These are phyloP conservation scores for Nannoperca australis DNA, from an alignment of 2,797 vertebrate species.

Conservation along the genomic window DNA sequence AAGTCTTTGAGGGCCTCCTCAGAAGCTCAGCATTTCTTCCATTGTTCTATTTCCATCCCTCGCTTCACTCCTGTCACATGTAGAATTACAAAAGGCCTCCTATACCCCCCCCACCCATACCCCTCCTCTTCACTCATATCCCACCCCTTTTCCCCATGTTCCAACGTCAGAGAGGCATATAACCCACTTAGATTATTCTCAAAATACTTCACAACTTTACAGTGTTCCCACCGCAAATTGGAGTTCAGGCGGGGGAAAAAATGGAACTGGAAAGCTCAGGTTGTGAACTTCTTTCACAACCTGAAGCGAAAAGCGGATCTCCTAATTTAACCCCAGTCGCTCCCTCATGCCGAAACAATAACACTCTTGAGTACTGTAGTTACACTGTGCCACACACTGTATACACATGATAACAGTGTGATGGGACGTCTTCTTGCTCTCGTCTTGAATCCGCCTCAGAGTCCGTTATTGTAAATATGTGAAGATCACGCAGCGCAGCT, in stretches of 20 bases:
- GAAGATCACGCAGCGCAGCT: neutral
- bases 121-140: slow-evolving; percentile 62
- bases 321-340: slow-evolving; percentile 57
- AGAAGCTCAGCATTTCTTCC: slow-evolving; percentile 87
- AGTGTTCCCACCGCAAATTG: slow-evolving; percentile 68
- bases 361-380: slow-evolving; percentile 25
- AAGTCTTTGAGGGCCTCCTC: slow-evolving; percentile 87
- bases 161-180: slow-evolving; percentile 73
- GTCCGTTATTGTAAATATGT: slow-evolving; percentile 28
- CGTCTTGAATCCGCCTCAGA: neutral
- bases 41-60: slow-evolving; percentile 85
- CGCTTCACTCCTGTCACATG: slow-evolving; percentile 86
- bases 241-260: slow-evolving; percentile 58
- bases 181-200: slow-evolving; percentile 84
- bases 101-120: slow-evolving; percentile 58
- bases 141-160: slow-evolving; percentile 70
- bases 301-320: slow-evolving; percentile 35
- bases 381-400: slow-evolving; percentile 13
- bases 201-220: slow-evolving; percentile 81
- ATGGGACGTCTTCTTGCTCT: slow-evolving; percentile 6
- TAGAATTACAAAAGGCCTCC: slow-evolving; percentile 85
- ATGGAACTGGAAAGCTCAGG: slow-evolving; percentile 65
- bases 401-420: slow-evolving; percentile 2
- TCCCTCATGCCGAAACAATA: neutral
- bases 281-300: slow-evolving; percentile 69